These are phyloP conservation scores for Cephalopterus ornatus DNA, from an alignment of 2,113 vertebrate genomes.

Conservation along the genomic window DNA sequence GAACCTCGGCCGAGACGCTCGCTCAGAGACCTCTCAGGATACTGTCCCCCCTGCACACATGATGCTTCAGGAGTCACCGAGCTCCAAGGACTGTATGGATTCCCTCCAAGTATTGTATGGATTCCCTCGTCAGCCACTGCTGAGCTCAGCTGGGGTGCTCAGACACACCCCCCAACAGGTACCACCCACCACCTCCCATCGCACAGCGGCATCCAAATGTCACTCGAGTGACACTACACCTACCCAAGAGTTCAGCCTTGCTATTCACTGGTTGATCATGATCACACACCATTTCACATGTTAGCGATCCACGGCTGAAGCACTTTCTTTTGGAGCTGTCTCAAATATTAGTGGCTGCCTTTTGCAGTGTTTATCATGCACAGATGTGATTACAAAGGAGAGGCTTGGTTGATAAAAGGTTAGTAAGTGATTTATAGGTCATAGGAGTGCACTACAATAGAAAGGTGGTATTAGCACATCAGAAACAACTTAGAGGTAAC, in stretches of 20 bases:
- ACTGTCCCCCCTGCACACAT: too few relatives aligned
- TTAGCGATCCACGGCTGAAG: background rate
- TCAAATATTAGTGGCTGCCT: background rate
- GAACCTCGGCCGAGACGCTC: too few relatives aligned
- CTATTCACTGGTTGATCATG: background rate
- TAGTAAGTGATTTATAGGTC: background rate
- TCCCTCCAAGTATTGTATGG: rapidly evolving
- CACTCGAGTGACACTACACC: too few relatives aligned
- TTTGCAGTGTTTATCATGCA: background rate
- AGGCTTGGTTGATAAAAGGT: background rate
- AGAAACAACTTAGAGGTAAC: background rate
- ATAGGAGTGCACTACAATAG: background rate
- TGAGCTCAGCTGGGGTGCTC: background rate
- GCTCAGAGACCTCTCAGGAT: too few relatives aligned
- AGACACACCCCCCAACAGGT: background rate
- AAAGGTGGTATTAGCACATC: background rate
- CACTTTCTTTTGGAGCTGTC: background rate
- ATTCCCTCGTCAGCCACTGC: rapidly evolving
- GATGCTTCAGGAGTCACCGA: background rate
- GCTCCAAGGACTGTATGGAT: rapidly evolving
- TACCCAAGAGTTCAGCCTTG: background rate
- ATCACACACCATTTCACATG: rapidly evolving
- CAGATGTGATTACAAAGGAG: background rate
- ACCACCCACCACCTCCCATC: rapidly evolving
- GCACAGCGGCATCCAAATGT: rapidly evolving